These are phyloP conservation scores for Sciaenops ocellatus DNA, from an alignment of 2,797 vertebrate genomes.

Conservation along the genomic window DNA sequence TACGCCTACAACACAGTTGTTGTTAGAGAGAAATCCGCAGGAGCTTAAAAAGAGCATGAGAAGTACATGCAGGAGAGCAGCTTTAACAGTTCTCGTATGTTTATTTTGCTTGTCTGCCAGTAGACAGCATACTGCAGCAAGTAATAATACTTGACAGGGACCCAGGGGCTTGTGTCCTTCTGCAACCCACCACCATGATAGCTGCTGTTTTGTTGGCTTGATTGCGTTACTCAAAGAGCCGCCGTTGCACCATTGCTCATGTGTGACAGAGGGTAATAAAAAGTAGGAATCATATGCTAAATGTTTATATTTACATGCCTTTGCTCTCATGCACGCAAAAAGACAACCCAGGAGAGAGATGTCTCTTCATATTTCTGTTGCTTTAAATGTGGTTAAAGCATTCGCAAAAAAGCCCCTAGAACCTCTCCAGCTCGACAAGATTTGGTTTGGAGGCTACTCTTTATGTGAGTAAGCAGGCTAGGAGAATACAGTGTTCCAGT, in stretches of 20 bases:
- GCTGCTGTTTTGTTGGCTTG: conserved; percentile 46
- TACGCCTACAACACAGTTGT: conserved; percentile 21
- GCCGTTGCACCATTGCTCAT: conserved; percentile 34
- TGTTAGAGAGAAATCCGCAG: conserved; percentile 32
- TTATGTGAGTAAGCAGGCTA: conserved; percentile 34
- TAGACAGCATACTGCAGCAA: conserved; percentile 55
- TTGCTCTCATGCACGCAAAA: conserved; percentile 2
- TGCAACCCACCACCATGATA: conserved; percentile 43
- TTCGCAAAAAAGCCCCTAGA: conserved; percentile 16
- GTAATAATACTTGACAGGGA: conserved; percentile 76
- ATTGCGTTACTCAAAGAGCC: conserved; percentile 48
- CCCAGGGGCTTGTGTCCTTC: conserved; percentile 59
- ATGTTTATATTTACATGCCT: conserved; percentile 34
- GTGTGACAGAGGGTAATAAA: conserved; percentile 38
- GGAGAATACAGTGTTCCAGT: conserved; percentile 42
- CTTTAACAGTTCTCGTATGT: conserved; percentile 55
- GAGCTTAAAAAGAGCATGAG: conserved; percentile 33
- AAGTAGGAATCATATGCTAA: conserved; percentile 6
- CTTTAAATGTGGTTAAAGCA: conserved; percentile 35
- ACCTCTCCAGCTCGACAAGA: conserved; percentile 46
- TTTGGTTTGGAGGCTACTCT: conserved; percentile 35
- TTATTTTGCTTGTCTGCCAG: conserved; percentile 58
- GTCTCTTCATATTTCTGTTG: conserved; percentile 13
- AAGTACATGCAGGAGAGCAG: conserved; percentile 36
- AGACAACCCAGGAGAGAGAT: not conserved